Conservation (phyloP, 2,888 invertebrate genomes). For the Rhagophthalmus giganteus region DNA sequence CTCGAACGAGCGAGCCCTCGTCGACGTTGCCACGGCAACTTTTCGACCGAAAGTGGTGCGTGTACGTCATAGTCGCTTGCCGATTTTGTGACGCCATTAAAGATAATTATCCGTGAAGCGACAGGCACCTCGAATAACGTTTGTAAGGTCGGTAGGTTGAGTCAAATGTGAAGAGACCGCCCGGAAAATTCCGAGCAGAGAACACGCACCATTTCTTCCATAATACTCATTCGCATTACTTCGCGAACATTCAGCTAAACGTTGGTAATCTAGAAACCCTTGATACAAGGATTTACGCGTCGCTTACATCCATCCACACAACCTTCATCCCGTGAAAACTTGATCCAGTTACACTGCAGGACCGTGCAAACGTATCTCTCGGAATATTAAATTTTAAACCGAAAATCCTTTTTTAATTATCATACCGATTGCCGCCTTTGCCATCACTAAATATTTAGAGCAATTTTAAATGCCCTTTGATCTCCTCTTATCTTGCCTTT, state of each 20-base stretch:
- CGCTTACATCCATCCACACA: slow-evolving; percentile 5
- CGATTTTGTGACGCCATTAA: slow-evolving; percentile 22
- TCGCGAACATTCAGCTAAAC: slow-evolving; percentile 26
- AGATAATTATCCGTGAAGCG: slow-evolving; percentile 30
- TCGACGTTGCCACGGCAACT: slow-evolving; percentile 11
- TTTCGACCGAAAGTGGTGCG: slow-evolving; percentile 12
- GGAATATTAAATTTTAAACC: too few relatives aligned
- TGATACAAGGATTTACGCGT: slow-evolving; percentile 24
- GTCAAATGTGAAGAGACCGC: slow-evolving; percentile 19
- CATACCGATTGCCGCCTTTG: slow-evolving; percentile 10
- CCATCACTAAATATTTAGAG: slow-evolving; percentile 15
- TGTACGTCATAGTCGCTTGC: slow-evolving; percentile 11
- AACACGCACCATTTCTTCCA: slow-evolving; percentile 27
- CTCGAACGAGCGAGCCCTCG: slow-evolving; percentile 22
- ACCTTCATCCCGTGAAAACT: slow-evolving; percentile 13
- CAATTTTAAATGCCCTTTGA: slow-evolving; percentile 18
- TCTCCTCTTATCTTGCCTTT: background rate
- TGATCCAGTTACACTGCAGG: too few relatives aligned
- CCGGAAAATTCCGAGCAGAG: slow-evolving; percentile 22
- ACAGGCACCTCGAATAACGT: slow-evolving; percentile 28
- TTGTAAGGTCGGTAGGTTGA: slow-evolving; percentile 18
- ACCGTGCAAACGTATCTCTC: too few relatives aligned
- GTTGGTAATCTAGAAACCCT: slow-evolving; percentile 27
- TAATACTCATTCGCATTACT: slow-evolving; percentile 16
- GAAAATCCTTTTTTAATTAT: slow-evolving; percentile 18